These are phyloP conservation scores for Acrobeloides nanus DNA, from an alignment of 2,888 invertebrate genomes.

Conservation along the genomic window DNA sequence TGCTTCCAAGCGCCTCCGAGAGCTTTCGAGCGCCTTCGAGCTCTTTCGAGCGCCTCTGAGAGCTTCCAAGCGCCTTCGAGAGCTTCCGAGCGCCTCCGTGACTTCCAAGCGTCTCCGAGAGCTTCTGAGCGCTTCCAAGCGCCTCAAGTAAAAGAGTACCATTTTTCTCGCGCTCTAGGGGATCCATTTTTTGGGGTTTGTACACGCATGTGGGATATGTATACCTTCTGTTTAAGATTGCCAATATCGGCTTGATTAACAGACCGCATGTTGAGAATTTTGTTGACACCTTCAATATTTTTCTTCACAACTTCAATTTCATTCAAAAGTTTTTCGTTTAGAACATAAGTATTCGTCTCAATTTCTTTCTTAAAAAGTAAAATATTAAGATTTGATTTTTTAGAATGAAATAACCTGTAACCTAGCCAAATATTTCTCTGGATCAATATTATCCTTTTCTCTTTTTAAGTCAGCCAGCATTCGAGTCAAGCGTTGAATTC, in stretches of 20 bases:
- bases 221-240: slow-evolving; percentile 63
- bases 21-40: too few species aligned
- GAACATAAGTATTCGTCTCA: slow-evolving; percentile 68
- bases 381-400: background rate
- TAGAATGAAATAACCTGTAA: slow-evolving; percentile 62
- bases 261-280: slow-evolving; percentile 65
- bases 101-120: too few species aligned
- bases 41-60: too few species aligned
- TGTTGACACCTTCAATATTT: slow-evolving; percentile 24
- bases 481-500: slow-evolving; percentile 64
- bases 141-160: too few species aligned
- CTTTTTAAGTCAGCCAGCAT: slow-evolving; percentile 64
- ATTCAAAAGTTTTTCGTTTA: slow-evolving; percentile 71
- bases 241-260: slow-evolving; percentile 65
- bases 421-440: slow-evolving; percentile 66
- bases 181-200: background rate
- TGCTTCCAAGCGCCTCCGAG: too few species aligned
- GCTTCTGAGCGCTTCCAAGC: too few species aligned
- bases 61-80: too few species aligned
- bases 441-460: slow-evolving; percentile 62
- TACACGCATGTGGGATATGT: slow-evolving; percentile 5
- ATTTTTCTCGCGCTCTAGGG: too few species aligned
- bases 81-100: too few species aligned
- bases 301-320: slow-evolving; percentile 60
- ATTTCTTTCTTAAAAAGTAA: slow-evolving; percentile 62